Percentiles rank a stretch among this genome's conserved stretches.
Evolutionary conservation across 2,797 vertebrate genomes (phyloP).

Genomic region (Apodemus agrarius): DNA sequence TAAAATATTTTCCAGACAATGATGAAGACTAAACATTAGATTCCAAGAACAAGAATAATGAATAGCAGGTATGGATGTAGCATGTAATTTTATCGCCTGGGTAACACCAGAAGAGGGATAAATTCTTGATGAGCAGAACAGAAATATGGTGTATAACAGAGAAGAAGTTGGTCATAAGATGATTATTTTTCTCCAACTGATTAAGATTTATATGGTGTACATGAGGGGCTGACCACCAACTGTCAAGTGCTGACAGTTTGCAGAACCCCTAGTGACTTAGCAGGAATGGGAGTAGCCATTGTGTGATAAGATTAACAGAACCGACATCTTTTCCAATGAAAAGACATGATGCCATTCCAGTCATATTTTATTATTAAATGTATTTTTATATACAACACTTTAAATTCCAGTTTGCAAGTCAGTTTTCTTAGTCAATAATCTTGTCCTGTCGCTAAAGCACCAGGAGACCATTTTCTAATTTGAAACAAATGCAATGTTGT

Average conservation of each 20-base stretch:
- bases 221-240: background rate
- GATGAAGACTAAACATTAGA: too few species aligned
- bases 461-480: background rate
- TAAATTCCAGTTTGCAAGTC: background rate
- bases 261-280: background rate
- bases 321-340: background rate
- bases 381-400: background rate
- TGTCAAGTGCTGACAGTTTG: background rate
- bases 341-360: background rate
- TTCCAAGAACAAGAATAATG: too few species aligned
- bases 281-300: background rate
- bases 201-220: background rate
- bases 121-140: too few species aligned
- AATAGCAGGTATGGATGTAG: too few species aligned
- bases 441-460: background rate
- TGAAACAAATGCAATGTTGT: background rate
- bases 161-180: rapidly evolving
- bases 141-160: background rate
- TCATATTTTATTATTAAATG: background rate
- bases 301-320: background rate
- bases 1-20: too few species aligned
- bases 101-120: background rate
- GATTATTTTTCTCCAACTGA: background rate
- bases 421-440: background rate
- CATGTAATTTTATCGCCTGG: too few species aligned